Evolutionary conservation across 2,113 vertebrate genomes (phyloP).

Genomic region (Mesoclemmys tuberculata): DNA sequence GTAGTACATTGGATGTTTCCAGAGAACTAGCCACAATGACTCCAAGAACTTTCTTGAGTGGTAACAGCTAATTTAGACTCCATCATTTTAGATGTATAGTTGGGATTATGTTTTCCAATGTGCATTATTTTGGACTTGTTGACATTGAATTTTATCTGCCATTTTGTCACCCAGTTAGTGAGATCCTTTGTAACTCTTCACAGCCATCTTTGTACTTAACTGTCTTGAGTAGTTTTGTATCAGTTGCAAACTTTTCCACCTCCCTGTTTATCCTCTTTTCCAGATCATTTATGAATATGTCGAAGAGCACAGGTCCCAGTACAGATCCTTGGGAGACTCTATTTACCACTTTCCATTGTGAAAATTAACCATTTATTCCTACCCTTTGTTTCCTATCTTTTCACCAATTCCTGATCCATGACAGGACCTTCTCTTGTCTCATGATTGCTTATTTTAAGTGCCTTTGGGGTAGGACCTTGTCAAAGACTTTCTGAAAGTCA

Average conservation of each 20-base stretch:
- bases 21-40: not conserved
- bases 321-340: not conserved
- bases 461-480: not conserved
- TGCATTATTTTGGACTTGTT: not conserved
- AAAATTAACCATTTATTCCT: not conserved
- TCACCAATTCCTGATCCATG: not conserved
- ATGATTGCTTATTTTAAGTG: not conserved
- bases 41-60: not conserved
- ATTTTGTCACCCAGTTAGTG: not conserved
- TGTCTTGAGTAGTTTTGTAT: not conserved
- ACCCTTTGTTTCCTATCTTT: not conserved
- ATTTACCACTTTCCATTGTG: not conserved
- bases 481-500: too few relatives aligned
- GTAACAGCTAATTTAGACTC: not conserved
- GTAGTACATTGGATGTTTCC: not conserved
- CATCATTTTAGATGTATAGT: not conserved
- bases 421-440: not conserved
- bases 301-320: not conserved
- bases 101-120: not conserved
- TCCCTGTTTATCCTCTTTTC: not conserved
- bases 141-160: not conserved
- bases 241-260: not conserved
- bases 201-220: not conserved
- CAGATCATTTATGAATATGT: not conserved
- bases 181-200: not conserved